Evolutionary conservation across 1,140 invertebrate species (phyloP).

Genomic region (Pollicipes pollicipes): DNA sequence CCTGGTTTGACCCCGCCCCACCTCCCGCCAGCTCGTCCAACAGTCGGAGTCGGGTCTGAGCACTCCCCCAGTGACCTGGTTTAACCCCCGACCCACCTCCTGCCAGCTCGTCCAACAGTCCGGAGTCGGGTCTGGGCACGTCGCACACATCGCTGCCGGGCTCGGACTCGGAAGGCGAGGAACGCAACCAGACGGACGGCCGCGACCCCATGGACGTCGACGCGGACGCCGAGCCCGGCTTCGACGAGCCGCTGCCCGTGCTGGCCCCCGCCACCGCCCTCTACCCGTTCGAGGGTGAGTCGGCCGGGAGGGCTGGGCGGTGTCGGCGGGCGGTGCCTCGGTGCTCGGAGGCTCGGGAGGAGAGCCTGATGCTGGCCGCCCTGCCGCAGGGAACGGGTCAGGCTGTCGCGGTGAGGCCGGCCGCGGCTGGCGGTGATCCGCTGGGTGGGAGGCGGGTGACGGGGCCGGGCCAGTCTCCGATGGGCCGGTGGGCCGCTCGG

Average conservation of each 20-base stretch:
- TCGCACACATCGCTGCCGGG: conserved; percentile 60
- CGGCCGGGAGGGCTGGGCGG: no score
- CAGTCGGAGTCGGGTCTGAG: conserved; percentile 64
- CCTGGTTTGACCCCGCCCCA: neutral
- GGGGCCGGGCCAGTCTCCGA: no score
- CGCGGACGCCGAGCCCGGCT: conserved; percentile 19
- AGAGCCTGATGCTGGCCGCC: no score
- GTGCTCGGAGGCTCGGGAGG: no score
- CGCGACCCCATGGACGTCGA: conserved; percentile 17
- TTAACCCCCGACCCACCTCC: no score
- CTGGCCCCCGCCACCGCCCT: conserved; percentile 76
- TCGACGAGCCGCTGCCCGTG: conserved; percentile 45
- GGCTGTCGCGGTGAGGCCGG: no score
- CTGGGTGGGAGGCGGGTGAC: no score
- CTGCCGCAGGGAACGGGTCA: no score
- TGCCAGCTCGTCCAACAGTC: conserved; percentile 36
- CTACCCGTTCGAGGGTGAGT: conserved; percentile 85
- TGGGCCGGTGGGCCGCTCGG: no score
- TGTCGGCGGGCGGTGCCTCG: no score
- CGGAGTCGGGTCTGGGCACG: conserved; percentile 59
- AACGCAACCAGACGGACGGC: no score
- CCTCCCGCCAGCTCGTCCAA: conserved; percentile 20
- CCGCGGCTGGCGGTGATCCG: no score
- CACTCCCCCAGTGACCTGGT: conserved; percentile 18
- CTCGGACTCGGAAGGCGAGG: conserved; percentile 50